phyloP scores from a whole-genome alignment of 2,888 invertebrate genomes.

The Drosophila mimica region DNA sequence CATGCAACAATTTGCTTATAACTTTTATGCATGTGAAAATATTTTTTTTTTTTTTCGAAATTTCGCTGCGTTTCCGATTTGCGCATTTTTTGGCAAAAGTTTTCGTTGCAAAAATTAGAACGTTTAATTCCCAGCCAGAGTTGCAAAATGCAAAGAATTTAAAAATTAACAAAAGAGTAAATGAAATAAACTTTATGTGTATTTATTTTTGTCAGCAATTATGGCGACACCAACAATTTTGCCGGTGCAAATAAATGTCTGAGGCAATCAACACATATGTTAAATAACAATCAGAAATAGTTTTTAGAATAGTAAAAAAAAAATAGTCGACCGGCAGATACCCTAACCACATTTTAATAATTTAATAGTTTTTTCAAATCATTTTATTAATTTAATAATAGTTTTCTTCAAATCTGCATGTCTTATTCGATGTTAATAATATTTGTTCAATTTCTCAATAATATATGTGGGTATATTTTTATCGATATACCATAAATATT shows the following conservation, averaged over 20 bases:
- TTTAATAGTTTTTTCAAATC: neutral
- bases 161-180: neutral
- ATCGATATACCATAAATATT: too few relatives aligned
- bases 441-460: neutral
- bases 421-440: too few relatives aligned
- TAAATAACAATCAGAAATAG: conserved; percentile 4
- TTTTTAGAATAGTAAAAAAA: too few relatives aligned
- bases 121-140: conserved; percentile 14
- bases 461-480: neutral
- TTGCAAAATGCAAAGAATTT: conserved; percentile 16
- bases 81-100: conserved; percentile 13
- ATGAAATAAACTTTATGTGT: neutral
- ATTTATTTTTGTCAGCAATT: neutral
- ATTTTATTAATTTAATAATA: too few relatives aligned
- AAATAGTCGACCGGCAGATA: too few relatives aligned
- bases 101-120: conserved; percentile 40
- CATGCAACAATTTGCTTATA: conserved; percentile 25
- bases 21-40: conserved; percentile 54
- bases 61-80: conserved; percentile 25
- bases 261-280: conserved; percentile 4
- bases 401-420: too few relatives aligned
- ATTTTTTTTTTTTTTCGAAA: conserved; percentile 40
- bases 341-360: neutral
- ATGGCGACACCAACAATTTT: neutral
- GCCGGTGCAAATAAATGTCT: neutral